Conservation (phyloP, 2,888 invertebrate species). For the Hetaerina titia region DNA sequence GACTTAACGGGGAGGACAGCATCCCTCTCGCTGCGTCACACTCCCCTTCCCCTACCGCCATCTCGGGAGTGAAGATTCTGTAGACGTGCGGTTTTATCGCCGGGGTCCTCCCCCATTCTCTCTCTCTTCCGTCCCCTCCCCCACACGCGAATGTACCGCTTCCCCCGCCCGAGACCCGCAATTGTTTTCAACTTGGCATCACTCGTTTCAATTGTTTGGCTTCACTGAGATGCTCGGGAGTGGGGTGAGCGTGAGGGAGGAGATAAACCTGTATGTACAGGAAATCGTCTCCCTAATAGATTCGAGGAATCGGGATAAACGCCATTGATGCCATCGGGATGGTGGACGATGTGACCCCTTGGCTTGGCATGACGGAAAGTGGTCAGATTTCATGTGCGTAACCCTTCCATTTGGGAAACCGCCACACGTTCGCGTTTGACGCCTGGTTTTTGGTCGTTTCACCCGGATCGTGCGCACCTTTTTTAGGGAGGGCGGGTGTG, state of each 20-base stretch:
- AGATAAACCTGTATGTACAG: neutral
- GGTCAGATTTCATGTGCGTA: neutral
- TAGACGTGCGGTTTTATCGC: neutral
- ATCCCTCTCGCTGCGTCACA: neutral
- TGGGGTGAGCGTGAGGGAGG: neutral
- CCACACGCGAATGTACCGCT: neutral
- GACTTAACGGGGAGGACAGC: slow-evolving; percentile 12
- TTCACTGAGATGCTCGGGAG: neutral
- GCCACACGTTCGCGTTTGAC: neutral
- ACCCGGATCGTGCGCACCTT: neutral
- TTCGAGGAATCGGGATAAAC: neutral
- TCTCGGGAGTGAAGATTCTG: neutral
- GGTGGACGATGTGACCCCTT: neutral
- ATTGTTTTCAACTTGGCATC: slow-evolving; percentile 25
- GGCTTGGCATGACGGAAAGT: neutral
- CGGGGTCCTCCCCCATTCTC: neutral
- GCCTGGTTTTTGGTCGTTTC: neutral
- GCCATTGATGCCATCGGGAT: neutral
- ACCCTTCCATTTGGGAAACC: neutral
- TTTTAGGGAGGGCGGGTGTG: neutral
- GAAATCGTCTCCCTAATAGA: neutral
- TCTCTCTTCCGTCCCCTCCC: neutral
- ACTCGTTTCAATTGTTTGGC: neutral
- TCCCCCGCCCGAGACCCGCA: neutral
- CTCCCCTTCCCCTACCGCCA: neutral